Evolutionary conservation across 2,888 invertebrate species (phyloP), one percentile per base, ranked within the genome.

Genomic region (Caenorhabditis sp.): DNA sequence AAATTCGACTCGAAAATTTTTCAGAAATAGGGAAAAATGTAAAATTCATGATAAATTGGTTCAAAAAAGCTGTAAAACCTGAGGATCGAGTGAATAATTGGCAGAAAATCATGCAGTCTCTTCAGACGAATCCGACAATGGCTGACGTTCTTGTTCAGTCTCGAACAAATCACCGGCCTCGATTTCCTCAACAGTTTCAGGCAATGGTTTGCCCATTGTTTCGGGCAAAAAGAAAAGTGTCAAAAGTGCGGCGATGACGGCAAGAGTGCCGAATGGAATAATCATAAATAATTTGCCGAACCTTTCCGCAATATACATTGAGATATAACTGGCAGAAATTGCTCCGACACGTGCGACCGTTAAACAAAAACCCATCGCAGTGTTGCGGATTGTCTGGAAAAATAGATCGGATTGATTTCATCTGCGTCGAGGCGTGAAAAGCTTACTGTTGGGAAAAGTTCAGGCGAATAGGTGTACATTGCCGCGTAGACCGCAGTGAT

Each of bases 371-470:
- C 95, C 95, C 66, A 95, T 92, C 0, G 94, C 95, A 51, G 93
- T 92, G 86, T 94, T 95, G 36, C 95, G 64, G 26, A 77, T 65
- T 1, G 94, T 92, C 65, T 60, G 36, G 8, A 36, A 43, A 14
- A 54, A 54, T 14, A 10, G 10, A 6, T 31, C 31, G 31, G 4
- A 31, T 4, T 6, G 31, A 10, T 31, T 10, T 10, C 31, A 31
- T n/a, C n/a, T n/a, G n/a, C n/a, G n/a, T n/a, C n/a, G n/a, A n/a
- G n/a, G n/a, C n/a, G n/a, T n/a, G n/a, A n/a, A n/a, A n/a, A n/a
- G 0, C 94, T 92, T 1, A 94, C 93, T 0, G 95, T 95, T 0
- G 95, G 95, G 88, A 94, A 95, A 17, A 94, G 88, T 89, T 95
- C 95, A 0, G 94, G 93, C 0, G 93, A 93, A 88, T 93, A 95